Conservation (phyloP, 2,113 vertebrate genomes). For the Puntigrus tetrazona region DNA sequence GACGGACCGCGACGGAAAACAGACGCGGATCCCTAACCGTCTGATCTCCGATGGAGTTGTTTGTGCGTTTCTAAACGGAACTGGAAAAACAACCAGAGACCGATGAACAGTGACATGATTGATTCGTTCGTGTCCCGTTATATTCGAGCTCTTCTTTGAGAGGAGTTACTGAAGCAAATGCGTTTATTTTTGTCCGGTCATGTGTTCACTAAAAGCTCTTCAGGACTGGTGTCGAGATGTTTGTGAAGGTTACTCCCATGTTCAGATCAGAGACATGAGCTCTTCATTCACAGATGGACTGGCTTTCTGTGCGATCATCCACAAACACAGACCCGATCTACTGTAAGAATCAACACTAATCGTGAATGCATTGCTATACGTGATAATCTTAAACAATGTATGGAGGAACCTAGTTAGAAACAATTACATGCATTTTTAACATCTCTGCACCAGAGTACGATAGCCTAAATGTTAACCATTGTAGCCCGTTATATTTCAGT, state of each 20-base stretch:
- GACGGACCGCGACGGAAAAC: neutral
- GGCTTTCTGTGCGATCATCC: conserved; percentile 95
- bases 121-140: neutral
- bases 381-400: too few relatives aligned
- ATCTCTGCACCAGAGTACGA: too few relatives aligned
- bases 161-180: neutral
- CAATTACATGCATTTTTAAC: too few relatives aligned
- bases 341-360: conserved; percentile 85
- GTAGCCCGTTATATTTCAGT: too few relatives aligned
- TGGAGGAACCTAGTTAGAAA: too few relatives aligned
- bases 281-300: conserved; percentile 92
- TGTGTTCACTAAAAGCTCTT: conserved; percentile 87
- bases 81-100: neutral
- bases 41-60: neutral
- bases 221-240: conserved; percentile 92
- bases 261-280: conserved; percentile 89
- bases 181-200: conserved; percentile 38
- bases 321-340: conserved; percentile 89
- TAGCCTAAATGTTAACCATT: too few relatives aligned
- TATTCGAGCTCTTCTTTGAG: neutral
- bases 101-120: neutral
- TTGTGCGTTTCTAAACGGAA: neutral
- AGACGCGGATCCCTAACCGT: neutral
- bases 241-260: conserved; percentile 84
- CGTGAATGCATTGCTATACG: too few relatives aligned